Evolutionary conservation across 1,140 invertebrate species (phyloP).

Genomic region (Bombus consobrinus): DNA sequence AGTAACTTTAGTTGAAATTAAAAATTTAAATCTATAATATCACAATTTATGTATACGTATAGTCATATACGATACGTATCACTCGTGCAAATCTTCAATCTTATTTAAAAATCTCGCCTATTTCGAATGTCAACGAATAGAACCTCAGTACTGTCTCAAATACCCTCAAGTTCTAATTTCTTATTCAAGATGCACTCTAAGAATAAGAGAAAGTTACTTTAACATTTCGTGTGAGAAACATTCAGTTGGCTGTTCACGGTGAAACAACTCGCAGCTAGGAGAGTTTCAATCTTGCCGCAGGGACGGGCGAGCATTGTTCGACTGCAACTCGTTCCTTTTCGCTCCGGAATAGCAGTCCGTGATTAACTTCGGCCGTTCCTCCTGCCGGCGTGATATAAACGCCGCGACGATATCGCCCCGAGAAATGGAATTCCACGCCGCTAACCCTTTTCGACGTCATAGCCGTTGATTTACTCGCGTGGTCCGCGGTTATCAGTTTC

Average conservation of each 20-base stretch:
- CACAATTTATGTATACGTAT: background rate
- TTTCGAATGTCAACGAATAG: no score
- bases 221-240: background rate
- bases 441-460: constrained; percentile 55
- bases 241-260: background rate
- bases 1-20: background rate
- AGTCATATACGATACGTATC: no score
- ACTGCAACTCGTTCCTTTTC: constrained; percentile 35
- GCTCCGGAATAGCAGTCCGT: constrained; percentile 26
- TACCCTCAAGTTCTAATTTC: no score
- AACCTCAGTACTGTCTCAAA: no score
- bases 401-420: constrained; percentile 55
- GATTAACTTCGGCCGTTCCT: constrained; percentile 47
- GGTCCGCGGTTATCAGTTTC: constrained; percentile 51
- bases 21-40: background rate
- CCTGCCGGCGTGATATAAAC: constrained; percentile 41
- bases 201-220: no score
- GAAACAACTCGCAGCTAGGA: background rate
- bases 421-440: constrained; percentile 60
- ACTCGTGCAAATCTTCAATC: no score
- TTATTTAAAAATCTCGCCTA: no score
- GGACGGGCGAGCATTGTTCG: constrained; percentile 19
- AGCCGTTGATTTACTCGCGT: constrained; percentile 50
- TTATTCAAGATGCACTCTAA: no score
- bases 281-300: constrained; percentile 1